These are phyloP conservation scores for Callithrix jacchus DNA, from an alignment of 2,113 vertebrate genomes.

Conservation along the genomic window DNA sequence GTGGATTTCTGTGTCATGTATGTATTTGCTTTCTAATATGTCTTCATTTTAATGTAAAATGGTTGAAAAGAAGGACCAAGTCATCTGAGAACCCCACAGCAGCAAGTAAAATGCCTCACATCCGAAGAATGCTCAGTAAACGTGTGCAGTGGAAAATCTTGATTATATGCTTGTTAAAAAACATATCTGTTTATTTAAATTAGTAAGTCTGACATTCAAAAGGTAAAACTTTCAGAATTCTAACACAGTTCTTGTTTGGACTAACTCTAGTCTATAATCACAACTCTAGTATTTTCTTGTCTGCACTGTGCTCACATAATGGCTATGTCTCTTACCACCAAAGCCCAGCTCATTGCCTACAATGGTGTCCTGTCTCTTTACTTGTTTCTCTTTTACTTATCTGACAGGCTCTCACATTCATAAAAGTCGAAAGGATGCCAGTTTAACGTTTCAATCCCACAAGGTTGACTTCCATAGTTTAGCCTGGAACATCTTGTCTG, in stretches of 20 bases:
- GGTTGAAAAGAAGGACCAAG: background rate
- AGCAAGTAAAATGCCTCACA: background rate
- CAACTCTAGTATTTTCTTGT: background rate
- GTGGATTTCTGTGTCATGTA: background rate
- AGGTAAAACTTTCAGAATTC: background rate
- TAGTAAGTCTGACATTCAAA: background rate
- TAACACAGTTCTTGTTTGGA: background rate
- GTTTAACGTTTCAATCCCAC: slow-evolving; percentile 40
- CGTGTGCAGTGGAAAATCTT: background rate
- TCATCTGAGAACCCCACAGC: background rate
- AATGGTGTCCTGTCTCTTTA: background rate
- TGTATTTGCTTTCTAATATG: background rate
- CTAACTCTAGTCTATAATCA: background rate
- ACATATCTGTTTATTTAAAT: background rate
- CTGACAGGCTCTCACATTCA: background rate
- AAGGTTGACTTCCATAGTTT: slow-evolving; percentile 43
- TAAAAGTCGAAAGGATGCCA: slow-evolving; percentile 50
- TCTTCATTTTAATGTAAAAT: background rate
- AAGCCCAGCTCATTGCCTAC: background rate
- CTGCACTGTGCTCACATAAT: background rate
- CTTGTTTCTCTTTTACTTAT: background rate
- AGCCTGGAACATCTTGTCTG: slow-evolving; percentile 70
- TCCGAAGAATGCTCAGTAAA: background rate
- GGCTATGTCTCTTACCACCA: background rate
- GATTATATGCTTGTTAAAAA: background rate